phyloP scores from a whole-genome alignment of 2,797 vertebrate species.

The Pelochelys cantorii region DNA sequence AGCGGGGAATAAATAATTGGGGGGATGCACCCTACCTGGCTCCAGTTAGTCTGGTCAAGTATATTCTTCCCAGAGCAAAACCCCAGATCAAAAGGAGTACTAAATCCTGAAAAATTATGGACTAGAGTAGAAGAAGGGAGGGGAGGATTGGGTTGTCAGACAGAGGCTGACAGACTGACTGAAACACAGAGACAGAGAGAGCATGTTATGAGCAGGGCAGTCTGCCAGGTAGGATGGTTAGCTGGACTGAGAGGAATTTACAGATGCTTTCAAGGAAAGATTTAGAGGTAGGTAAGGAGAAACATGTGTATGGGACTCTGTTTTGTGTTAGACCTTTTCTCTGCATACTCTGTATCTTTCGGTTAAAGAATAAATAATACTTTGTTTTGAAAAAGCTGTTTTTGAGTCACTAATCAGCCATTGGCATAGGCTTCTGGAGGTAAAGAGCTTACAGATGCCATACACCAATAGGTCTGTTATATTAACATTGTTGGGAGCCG shows the following conservation, averaged over 20 bases:
- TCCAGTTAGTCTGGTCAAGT: too few species aligned
- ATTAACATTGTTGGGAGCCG: not conserved
- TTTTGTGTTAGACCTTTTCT: not conserved
- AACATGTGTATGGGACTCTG: not conserved
- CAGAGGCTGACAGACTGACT: too few species aligned
- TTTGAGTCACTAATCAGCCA: not conserved
- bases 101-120: too few species aligned
- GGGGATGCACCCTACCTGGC: too few species aligned
- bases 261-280: not conserved
- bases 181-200: too few species aligned
- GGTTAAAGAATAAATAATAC: not conserved
- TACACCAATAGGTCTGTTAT: not conserved
- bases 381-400: not conserved
- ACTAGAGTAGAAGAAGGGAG: too few species aligned
- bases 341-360: not conserved
- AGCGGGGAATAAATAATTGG: too few species aligned
- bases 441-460: not conserved
- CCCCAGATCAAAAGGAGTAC: too few species aligned
- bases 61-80: too few species aligned
- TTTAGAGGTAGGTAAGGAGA: not conserved
- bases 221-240: too few species aligned
- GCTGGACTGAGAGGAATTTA: not conserved
- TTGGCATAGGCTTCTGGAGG: not conserved
- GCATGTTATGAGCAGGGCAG: too few species aligned
- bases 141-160: too few species aligned